Conservation (phyloP, 2,113 vertebrate species). For the Sitta europaea region DNA sequence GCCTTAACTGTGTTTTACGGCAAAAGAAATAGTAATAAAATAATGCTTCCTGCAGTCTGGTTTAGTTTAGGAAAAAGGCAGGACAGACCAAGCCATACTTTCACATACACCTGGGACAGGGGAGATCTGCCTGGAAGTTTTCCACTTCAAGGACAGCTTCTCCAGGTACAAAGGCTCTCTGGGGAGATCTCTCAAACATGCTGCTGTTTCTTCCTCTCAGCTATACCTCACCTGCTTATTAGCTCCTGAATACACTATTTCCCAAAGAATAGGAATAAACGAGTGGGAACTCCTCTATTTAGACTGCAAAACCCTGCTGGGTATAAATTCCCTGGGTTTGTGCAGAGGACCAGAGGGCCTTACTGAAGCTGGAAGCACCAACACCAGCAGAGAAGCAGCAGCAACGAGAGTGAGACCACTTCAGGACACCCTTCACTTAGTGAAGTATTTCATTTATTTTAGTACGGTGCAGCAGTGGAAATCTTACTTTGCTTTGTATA, state of each 20-base stretch:
- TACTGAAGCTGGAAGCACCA: background rate
- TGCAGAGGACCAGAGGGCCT: background rate
- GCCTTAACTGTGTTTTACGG: background rate
- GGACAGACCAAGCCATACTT: background rate
- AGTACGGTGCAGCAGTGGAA: background rate
- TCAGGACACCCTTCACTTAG: background rate
- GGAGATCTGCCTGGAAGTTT: background rate
- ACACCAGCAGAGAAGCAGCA: background rate
- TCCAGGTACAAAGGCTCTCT: background rate
- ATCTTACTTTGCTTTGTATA: background rate
- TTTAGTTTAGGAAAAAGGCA: background rate
- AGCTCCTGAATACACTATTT: background rate
- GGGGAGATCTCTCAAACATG: background rate
- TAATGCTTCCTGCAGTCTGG: background rate
- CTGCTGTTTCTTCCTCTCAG: background rate
- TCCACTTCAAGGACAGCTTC: background rate
- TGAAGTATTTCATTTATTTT: background rate
- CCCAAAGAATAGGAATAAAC: background rate
- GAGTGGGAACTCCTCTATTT: background rate
- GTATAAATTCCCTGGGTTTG: background rate
- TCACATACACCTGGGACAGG: background rate
- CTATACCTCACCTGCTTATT: background rate
- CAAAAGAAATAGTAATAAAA: background rate
- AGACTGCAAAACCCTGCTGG: background rate
- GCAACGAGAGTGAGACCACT: accelerated